These are phyloP conservation scores for Pseudonaja textilis DNA, from an alignment of 2,113 vertebrate species.

Conservation along the genomic window DNA sequence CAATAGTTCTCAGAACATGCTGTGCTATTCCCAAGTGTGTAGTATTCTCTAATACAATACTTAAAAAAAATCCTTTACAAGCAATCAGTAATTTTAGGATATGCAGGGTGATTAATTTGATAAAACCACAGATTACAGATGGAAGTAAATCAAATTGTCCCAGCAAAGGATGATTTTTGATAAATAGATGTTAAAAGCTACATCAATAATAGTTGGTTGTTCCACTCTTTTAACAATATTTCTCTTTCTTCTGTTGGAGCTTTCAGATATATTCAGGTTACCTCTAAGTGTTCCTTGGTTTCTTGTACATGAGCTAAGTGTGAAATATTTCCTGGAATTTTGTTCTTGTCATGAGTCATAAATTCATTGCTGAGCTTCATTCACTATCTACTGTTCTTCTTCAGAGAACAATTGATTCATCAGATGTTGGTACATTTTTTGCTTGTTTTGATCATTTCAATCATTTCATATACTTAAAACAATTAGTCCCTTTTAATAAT, in stretches of 20 bases:
- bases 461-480: background rate
- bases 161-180: background rate
- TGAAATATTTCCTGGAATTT: background rate
- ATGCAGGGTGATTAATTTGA: background rate
- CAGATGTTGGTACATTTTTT: background rate
- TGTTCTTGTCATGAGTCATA: background rate
- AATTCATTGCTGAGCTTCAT: background rate
- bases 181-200: background rate
- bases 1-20: conserved; percentile 9
- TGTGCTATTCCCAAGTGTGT: background rate
- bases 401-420: background rate
- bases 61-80: background rate
- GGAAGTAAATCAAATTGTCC: background rate
- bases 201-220: background rate
- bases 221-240: background rate
- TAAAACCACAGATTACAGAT: background rate
- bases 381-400: background rate
- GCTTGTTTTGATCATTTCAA: background rate
- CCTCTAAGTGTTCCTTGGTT: background rate
- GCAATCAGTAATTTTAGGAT: conserved; percentile 7
- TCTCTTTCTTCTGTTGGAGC: background rate
- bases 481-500: too few species aligned
- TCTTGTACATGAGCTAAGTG: background rate
- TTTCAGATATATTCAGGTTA: background rate
- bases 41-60: conserved; percentile 1